Base-by-base conservation (phyloP, 2,888 invertebrate genomes). In the Metellina segmentata region DNA sequence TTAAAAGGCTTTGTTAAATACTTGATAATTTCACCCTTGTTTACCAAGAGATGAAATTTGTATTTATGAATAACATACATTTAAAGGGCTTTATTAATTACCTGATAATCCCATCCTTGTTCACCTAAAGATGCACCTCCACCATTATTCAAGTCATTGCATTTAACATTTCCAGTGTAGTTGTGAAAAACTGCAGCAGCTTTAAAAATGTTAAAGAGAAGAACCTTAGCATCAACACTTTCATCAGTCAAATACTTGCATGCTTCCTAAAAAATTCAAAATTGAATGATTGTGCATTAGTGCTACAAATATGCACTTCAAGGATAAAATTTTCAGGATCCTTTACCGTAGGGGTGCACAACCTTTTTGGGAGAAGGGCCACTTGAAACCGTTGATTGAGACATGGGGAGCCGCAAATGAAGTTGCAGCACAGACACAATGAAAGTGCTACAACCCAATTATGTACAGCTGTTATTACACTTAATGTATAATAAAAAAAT, bases 1-100 rank as follows among this genome's bases (percentile, higher is more conserved):
- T 49, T 70, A 78, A 34, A 74, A 13, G 16, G 71, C 52, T 82
- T 8, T 19, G 16, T 16, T 79, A 79, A 49, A 87, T 93, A 97
- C 97, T 96, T 98, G 98, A 94, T 97, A 98, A 93, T 96, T 96
- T 98, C 98, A 99, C 0, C 97, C 97, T 7, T 94, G 93, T 16
- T 96, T 96, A 16, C 97, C 97, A 7, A 98, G 95, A 6, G 70
- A 53, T 34, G 75, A 34, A 34, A 34, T 34, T 34, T 34, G 1
- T 2, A 34, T 34, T 34, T 2, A 34, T 34, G 4, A 34, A 34
- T 34, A n/a, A 19, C n/a, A n/a, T 34, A 34, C 7, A 34, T 52
- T 49, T 70, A 78, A 48, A 74, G 7, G 16, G 71, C 52, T 82
- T 8, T 19, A 48, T 16, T 79, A 79, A 49, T 87, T 93, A 97